Evolutionary conservation across 2,888 invertebrate species (phyloP).

Genomic region (Ectropis crepuscularia): DNA sequence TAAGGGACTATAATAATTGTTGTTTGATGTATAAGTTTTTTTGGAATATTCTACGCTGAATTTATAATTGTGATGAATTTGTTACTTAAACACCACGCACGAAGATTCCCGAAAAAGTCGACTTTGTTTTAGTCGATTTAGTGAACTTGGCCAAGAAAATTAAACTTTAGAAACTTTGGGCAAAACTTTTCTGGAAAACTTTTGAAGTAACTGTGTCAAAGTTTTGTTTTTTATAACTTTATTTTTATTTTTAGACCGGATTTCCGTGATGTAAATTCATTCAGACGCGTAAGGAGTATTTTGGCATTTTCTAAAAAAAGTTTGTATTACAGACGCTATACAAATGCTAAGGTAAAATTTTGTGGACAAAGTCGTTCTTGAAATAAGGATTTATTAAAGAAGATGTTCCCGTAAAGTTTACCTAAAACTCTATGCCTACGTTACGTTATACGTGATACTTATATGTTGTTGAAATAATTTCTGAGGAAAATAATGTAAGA

Average conservation of each 20-base stretch:
- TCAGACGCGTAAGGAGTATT: conserved; percentile 16
- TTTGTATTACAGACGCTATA: too few relatives aligned
- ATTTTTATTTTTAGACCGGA: conserved; percentile 43
- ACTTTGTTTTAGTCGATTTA: conserved; percentile 39
- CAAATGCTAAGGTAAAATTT: too few relatives aligned
- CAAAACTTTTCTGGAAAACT: conserved; percentile 58
- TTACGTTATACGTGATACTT: too few relatives aligned
- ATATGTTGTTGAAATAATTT: too few relatives aligned
- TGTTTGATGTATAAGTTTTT: conserved; percentile 1
- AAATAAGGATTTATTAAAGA: too few relatives aligned
- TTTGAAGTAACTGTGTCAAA: conserved; percentile 59
- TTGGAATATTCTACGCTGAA: not conserved
- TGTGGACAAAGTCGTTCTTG: too few relatives aligned
- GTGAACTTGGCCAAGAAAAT: conserved; percentile 35
- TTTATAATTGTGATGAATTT: conserved; percentile 4
- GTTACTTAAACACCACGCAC: conserved; percentile 51
- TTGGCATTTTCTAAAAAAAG: conserved; percentile 1
- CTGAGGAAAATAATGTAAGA: too few relatives aligned
- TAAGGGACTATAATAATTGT: conserved; percentile 1
- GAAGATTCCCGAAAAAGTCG: conserved; percentile 32
- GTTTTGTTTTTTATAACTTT: conserved; percentile 46
- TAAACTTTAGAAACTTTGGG: conserved; percentile 51
- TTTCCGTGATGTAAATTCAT: conserved; percentile 15
- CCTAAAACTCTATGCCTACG: too few relatives aligned
- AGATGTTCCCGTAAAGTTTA: too few relatives aligned